These are phyloP conservation scores for Xanthorhoe designata DNA, from an alignment of 2,888 invertebrate genomes.

Conservation along the genomic window DNA sequence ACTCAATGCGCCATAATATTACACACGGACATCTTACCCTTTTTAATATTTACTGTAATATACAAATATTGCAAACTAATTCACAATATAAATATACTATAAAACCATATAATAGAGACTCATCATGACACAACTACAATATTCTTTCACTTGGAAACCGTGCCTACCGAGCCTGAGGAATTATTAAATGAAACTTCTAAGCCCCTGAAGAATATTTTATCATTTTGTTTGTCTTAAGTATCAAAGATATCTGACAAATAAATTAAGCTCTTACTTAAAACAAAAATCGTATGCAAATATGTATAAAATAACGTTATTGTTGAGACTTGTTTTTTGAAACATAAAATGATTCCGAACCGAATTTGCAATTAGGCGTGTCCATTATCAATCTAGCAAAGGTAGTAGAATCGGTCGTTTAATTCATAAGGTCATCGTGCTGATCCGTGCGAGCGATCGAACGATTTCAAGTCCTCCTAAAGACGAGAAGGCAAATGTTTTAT, in stretches of 20 bases:
- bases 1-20: not conserved
- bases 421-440: not conserved
- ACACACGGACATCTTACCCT: too few relatives aligned
- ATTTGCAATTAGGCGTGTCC: too few relatives aligned
- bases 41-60: too few relatives aligned
- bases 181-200: not conserved
- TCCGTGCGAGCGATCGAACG: not conserved
- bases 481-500: constrained; percentile 9
- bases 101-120: too few relatives aligned
- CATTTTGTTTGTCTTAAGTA: constrained; percentile 12
- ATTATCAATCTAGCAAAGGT: not conserved
- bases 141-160: too few relatives aligned
- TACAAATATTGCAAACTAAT: too few relatives aligned
- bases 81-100: too few relatives aligned
- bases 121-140: too few relatives aligned
- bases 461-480: constrained; percentile 1
- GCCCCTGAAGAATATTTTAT: constrained; percentile 15
- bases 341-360: too few relatives aligned
- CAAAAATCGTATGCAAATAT: not conserved
- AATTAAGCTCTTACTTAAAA: not conserved
- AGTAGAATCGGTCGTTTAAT: not conserved
- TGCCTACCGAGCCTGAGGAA: not conserved
- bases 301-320: not conserved
- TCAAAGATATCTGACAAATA: constrained; percentile 6
- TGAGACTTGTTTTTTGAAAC: too few relatives aligned